Percentiles rank a stretch among this genome's conserved stretches.
phyloP scores from a whole-genome alignment of 1,140 invertebrate species.

The Lordiphosa clarofinis region DNA sequence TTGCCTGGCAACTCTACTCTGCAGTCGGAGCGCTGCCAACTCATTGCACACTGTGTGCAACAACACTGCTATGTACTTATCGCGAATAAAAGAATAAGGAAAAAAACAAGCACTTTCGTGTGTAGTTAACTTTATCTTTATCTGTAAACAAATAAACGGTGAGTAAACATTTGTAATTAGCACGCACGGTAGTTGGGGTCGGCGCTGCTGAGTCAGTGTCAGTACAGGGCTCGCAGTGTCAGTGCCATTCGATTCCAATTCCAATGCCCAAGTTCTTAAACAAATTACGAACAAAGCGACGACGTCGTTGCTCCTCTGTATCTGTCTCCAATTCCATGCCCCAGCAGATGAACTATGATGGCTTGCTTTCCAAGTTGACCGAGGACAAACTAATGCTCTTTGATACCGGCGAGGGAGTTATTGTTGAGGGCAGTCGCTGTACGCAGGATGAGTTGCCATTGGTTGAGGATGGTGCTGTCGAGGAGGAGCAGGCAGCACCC shows the following conservation, averaged over 20 bases:
- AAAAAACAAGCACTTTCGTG: conserved; percentile 35
- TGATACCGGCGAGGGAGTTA: conserved; percentile 28
- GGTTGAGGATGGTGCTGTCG: conserved; percentile 56
- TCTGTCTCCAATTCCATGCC: conserved; percentile 16
- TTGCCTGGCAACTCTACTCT: background rate
- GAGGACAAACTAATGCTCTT: conserved; percentile 71
- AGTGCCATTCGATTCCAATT: conserved; percentile 38
- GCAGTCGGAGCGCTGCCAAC: background rate
- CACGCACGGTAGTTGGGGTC: conserved; percentile 38
- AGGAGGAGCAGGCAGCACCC: conserved; percentile 70
- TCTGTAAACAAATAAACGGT: conserved; percentile 76
- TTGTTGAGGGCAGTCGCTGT: conserved; percentile 27
- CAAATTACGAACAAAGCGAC: conserved; percentile 61
- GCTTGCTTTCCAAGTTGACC: conserved; percentile 71
- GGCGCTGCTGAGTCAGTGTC: conserved; percentile 23
- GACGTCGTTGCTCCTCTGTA: conserved; percentile 42
- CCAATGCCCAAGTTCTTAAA: conserved; percentile 58
- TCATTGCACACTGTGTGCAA: too few species aligned
- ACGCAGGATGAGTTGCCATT: conserved; percentile 13
- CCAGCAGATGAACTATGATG: conserved; percentile 78
- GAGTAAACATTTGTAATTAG: conserved; percentile 73
- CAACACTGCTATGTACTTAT: conserved; percentile 11
- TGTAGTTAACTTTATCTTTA: conserved; percentile 66
- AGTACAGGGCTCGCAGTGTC: conserved; percentile 23
- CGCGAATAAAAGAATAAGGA: conserved; percentile 40